Evolutionary conservation across 2,888 invertebrate genomes (phyloP).

Genomic region (Cataglyphis cursor): DNA sequence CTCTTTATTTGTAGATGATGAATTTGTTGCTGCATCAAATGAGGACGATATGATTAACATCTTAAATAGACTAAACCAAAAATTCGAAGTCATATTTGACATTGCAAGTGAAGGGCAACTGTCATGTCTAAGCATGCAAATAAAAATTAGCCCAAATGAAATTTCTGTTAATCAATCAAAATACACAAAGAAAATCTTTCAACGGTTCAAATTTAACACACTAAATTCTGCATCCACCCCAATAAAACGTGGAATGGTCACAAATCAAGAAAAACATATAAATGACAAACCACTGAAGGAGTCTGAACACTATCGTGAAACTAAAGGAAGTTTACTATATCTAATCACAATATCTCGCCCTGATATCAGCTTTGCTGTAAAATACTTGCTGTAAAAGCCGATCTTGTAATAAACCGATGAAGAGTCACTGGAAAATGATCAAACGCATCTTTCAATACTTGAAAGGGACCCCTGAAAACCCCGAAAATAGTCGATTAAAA

Average conservation of each 20-base stretch:
- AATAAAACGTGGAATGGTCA: slow-evolving; percentile 77
- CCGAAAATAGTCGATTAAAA: no score
- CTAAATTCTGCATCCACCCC: slow-evolving; percentile 57
- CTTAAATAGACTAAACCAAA: slow-evolving; percentile 56
- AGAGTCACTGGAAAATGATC: slow-evolving; percentile 11
- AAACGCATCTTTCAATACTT: slow-evolving; percentile 66
- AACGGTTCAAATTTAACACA: neutral
- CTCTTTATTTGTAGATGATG: slow-evolving; percentile 74
- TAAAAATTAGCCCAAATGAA: slow-evolving; percentile 61
- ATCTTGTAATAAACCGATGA: slow-evolving; percentile 64
- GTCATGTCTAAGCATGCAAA: slow-evolving; percentile 75
- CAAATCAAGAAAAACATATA: slow-evolving; percentile 64
- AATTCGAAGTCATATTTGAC: slow-evolving; percentile 67
- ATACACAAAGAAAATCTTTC: neutral
- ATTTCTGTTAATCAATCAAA: slow-evolving; percentile 72
- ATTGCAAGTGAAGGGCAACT: slow-evolving; percentile 32
- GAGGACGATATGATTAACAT: slow-evolving; percentile 62
- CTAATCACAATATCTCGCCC: slow-evolving; percentile 73
- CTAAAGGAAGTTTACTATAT: slow-evolving; percentile 70
- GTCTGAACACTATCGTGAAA: slow-evolving; percentile 66
- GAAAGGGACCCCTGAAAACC: slow-evolving; percentile 59
- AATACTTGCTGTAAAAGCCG: slow-evolving; percentile 75
- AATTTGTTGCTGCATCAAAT: slow-evolving; percentile 66
- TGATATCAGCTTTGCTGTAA: slow-evolving; percentile 78
- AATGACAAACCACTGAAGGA: slow-evolving; percentile 61